Evolutionary conservation across 2,888 invertebrate genomes (phyloP).

Genomic region (Amphipoea lucens): DNA sequence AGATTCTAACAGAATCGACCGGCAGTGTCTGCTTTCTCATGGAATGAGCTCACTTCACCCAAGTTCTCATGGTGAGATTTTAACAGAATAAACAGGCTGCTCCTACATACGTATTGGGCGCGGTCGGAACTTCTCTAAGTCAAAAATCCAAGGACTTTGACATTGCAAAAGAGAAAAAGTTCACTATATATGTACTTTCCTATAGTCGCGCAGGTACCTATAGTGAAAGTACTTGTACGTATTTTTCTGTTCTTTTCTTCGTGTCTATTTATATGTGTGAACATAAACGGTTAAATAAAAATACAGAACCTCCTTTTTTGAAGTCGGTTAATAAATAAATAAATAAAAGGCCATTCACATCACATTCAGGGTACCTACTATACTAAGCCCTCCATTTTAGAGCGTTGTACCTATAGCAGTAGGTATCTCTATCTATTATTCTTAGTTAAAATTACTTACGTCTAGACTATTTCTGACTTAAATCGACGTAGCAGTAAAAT

Average conservation of each 20-base stretch:
- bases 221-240: neutral
- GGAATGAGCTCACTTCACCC: too few species aligned
- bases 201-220: neutral
- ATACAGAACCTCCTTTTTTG: too few species aligned
- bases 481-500: conserved; percentile 9
- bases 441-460: neutral
- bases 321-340: neutral
- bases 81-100: too few species aligned
- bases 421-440: neutral
- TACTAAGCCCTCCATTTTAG: neutral
- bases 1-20: too few species aligned
- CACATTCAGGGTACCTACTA: neutral
- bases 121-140: neutral
- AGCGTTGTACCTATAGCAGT: neutral
- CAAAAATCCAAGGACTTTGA: neutral
- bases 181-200: neutral
- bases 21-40: too few species aligned
- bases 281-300: neutral
- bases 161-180: neutral
- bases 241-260: neutral
- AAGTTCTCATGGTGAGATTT: too few species aligned
- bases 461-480: conserved; percentile 5
- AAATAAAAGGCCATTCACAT: neutral
- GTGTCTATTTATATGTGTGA: neutral
- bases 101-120: neutral